phyloP scores from a whole-genome alignment of 2,888 invertebrate species.

The Rotaria macrura region DNA sequence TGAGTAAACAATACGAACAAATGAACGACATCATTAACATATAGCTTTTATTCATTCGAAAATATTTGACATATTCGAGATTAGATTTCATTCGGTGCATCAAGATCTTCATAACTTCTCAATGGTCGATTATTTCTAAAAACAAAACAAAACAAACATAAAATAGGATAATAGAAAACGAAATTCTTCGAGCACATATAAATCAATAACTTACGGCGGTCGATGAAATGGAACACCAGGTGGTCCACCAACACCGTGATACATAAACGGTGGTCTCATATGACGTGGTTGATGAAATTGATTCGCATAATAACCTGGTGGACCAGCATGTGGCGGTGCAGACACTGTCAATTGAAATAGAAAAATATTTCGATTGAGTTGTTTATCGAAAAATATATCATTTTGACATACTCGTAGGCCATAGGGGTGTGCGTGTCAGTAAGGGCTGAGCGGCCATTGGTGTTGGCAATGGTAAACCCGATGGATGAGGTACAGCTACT shows the following conservation, averaged over 20 bases:
- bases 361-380: background rate
- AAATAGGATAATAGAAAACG: too few species aligned
- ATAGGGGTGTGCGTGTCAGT: background rate
- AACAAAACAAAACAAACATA: background rate
- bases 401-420: background rate
- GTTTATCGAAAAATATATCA: background rate
- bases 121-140: background rate
- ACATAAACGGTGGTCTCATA: background rate
- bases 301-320: background rate
- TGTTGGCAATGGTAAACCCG: constrained; percentile 2
- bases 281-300: background rate
- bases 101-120: background rate
- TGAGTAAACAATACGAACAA: background rate
- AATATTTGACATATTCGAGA: background rate
- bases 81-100: background rate
- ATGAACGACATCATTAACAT: background rate
- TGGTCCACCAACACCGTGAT: background rate
- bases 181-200: too few species aligned
- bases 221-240: background rate
- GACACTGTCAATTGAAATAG: background rate
- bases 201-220: background rate
- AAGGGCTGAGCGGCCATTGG: background rate
- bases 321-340: background rate
- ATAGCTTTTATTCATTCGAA: background rate
- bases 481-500: background rate